Evolutionary conservation across 2,888 invertebrate species (phyloP).

Genomic region (Tolmerus cingulatus): DNA sequence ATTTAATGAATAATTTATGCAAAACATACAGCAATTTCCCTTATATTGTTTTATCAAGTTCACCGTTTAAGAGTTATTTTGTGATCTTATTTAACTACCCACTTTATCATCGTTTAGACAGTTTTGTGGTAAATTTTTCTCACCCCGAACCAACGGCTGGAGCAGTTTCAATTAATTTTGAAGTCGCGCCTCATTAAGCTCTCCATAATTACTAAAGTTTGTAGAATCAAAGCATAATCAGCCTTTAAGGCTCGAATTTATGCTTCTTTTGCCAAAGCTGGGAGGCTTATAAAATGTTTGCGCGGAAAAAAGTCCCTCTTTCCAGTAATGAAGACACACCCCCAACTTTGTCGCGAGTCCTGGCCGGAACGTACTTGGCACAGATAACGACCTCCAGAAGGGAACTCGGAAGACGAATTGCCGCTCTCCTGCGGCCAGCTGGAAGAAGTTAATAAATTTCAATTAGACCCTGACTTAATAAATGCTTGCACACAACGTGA

Average conservation of each 20-base stretch:
- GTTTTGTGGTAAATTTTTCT: neutral
- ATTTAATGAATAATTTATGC: too few species aligned
- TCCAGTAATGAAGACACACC: neutral
- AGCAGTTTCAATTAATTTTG: neutral
- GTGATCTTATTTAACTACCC: neutral
- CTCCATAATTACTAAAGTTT: neutral
- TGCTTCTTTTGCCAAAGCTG: neutral
- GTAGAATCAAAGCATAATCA: neutral
- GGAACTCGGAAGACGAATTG: conserved; percentile 4
- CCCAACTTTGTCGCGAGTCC: neutral
- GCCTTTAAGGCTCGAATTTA: neutral
- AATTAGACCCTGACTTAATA: conserved; percentile 7
- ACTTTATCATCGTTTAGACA: neutral
- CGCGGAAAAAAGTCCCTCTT: neutral
- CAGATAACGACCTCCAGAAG: conserved; percentile 5
- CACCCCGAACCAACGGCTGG: neutral
- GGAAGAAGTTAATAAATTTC: conserved; percentile 24
- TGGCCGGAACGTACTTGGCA: neutral
- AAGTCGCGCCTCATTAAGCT: neutral
- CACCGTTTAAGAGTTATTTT: neutral
- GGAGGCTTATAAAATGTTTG: neutral
- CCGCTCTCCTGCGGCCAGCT: neutral
- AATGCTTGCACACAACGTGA: neutral
- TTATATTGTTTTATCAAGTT: too few species aligned
- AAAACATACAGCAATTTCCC: too few species aligned